Evolutionary conservation across 2,888 invertebrate genomes (phyloP).

Genomic region (Caenorhabditis angaria): DNA sequence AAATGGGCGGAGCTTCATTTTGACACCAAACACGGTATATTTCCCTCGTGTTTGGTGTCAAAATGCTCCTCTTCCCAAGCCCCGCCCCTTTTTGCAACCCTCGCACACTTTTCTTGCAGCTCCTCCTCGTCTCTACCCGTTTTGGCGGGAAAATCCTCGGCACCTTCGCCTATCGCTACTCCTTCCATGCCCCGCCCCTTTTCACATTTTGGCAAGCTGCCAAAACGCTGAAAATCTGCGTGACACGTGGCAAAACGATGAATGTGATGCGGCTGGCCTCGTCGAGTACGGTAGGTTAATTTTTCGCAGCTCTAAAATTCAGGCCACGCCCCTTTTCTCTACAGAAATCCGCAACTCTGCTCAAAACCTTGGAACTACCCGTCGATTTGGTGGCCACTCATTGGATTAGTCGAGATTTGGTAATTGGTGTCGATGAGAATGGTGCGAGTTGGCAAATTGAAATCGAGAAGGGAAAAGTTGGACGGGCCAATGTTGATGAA

Average conservation of each 20-base stretch:
- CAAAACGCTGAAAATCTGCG: conserved; percentile 29
- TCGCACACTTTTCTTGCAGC: conserved; percentile 24
- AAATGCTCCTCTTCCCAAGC: too few species aligned
- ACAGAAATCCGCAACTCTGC: conserved; percentile 33
- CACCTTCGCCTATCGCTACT: conserved; percentile 44
- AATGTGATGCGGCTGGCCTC: conserved; percentile 20
- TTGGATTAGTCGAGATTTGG: conserved; percentile 35
- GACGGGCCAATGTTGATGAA: conserved; percentile 65
- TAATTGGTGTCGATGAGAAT: conserved; percentile 33
- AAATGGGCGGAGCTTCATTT: neutral
- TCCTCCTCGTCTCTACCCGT: conserved; percentile 45
- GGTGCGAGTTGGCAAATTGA: conserved; percentile 44
- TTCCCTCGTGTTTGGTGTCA: too few species aligned
- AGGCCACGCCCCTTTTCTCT: too few species aligned
- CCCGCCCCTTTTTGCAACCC: too few species aligned
- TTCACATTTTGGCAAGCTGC: conserved; percentile 82
- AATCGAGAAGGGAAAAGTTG: conserved; percentile 55
- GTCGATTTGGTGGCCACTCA: conserved; percentile 21
- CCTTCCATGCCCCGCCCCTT: conserved; percentile 83
- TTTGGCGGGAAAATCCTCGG: conserved; percentile 50
- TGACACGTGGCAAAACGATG: conserved; percentile 26
- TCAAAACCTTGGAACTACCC: conserved; percentile 22
- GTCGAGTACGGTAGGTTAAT: neutral
- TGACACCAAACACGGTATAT: too few species aligned
- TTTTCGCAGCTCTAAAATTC: too few species aligned